These are phyloP conservation scores for Brachypodius melanocephalos DNA, from an alignment of 2,113 vertebrate genomes.

Conservation along the genomic window DNA sequence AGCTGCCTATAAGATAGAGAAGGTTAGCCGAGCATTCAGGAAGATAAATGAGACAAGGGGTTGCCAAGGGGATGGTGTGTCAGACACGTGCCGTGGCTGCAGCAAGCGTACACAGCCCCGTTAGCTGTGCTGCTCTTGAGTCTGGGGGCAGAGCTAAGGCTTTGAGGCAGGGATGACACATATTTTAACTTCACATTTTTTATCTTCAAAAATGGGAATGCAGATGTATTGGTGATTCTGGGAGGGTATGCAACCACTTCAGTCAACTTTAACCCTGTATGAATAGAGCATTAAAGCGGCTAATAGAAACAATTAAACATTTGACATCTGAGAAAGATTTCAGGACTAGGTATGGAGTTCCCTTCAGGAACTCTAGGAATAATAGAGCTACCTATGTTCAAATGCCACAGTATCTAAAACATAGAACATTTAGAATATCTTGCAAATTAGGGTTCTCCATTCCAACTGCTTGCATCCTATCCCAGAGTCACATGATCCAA, in stretches of 20 bases:
- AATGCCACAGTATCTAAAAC: background rate
- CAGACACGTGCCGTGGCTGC: constrained; percentile 7
- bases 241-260: background rate
- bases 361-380: background rate
- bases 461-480: background rate
- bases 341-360: background rate
- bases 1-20: constrained; percentile 55
- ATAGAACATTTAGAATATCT: background rate
- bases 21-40: constrained; percentile 49
- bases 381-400: background rate
- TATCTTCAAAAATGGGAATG: background rate
- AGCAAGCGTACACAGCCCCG: background rate
- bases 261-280: background rate
- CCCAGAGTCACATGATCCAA: background rate
- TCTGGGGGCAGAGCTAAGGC: background rate
- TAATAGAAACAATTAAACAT: background rate
- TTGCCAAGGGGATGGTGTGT: constrained; percentile 56
- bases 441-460: background rate
- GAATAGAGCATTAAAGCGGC: background rate
- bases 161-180: background rate
- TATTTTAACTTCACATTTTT: background rate
- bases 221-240: background rate
- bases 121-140: background rate
- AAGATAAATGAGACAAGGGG: constrained; percentile 61
- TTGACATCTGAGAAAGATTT: background rate